A percentile compares a stretch with the other conserved stretches of the same genome.
These are phyloP conservation scores for Cynopterus brachyotis DNA, from an alignment of 2,113 vertebrate genomes.

Conservation along the genomic window DNA sequence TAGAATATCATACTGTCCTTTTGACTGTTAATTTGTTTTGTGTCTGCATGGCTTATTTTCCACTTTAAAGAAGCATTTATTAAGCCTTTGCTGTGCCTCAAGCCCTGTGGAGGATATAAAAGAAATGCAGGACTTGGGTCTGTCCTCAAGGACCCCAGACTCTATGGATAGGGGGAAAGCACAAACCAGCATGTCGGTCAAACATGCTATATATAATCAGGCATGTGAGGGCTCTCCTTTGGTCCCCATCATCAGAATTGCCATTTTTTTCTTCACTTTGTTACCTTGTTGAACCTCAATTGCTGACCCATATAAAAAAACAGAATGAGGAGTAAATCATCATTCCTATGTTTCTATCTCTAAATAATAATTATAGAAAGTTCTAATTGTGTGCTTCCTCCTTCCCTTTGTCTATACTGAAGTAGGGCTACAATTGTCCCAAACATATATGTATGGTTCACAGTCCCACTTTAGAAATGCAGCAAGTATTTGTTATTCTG, in stretches of 20 bases:
- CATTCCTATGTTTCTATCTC: background rate
- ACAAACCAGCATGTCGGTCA: background rate
- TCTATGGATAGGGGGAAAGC: background rate
- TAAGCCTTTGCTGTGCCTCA: background rate
- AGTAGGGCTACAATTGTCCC: background rate
- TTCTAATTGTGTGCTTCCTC: background rate
- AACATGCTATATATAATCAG: background rate
- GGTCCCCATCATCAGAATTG: background rate
- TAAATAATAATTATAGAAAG: background rate
- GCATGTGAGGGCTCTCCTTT: background rate
- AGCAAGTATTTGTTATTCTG: background rate
- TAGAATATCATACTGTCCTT: slow-evolving; percentile 27
- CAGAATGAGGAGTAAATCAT: background rate
- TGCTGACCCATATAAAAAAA: background rate
- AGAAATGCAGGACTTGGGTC: background rate
- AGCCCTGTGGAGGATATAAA: background rate
- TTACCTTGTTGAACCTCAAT: background rate
- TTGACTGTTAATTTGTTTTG: background rate
- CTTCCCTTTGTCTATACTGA: background rate
- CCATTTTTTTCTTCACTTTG: background rate
- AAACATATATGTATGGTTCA: background rate
- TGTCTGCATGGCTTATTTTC: background rate
- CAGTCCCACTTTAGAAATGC: background rate
- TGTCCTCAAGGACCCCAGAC: background rate
- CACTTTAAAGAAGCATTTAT: background rate